These are phyloP conservation scores for Eilema griseolum DNA, from an alignment of 2,888 invertebrate genomes.

Conservation along the genomic window DNA sequence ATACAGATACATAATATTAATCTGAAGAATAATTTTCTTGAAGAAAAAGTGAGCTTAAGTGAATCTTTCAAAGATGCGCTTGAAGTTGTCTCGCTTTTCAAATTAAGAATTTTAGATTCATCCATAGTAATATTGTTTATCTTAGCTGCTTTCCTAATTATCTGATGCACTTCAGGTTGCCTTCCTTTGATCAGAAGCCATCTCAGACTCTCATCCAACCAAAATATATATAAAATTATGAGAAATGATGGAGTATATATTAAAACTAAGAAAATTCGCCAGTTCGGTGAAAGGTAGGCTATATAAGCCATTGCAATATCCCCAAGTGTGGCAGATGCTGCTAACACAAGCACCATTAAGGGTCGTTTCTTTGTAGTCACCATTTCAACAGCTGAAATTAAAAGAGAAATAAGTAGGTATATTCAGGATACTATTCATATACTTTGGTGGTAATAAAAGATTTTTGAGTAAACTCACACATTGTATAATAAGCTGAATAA, in stretches of 20 bases:
- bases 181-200: conserved; percentile 91
- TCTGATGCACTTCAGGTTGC: conserved; percentile 87
- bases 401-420: conserved; percentile 37
- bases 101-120: conserved; percentile 52
- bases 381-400: conserved; percentile 70
- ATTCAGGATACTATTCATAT: not conserved
- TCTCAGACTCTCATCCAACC: conserved; percentile 90
- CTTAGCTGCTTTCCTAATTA: conserved; percentile 87
- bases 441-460: not conserved
- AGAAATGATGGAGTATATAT: conserved; percentile 89
- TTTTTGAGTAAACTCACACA: conserved; percentile 42
- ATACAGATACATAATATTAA: conserved; percentile 64
- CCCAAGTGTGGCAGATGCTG: conserved; percentile 27
- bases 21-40: conserved; percentile 58
- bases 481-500: conserved; percentile 56
- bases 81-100: conserved; percentile 56
- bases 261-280: conserved; percentile 88
- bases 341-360: conserved; percentile 40
- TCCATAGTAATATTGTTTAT: conserved; percentile 63
- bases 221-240: conserved; percentile 88
- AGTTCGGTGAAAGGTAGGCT: conserved; percentile 82
- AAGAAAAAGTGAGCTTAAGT: conserved; percentile 50
- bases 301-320: conserved; percentile 33
- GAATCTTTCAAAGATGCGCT: conserved; percentile 23
- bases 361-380: conserved; percentile 58